phyloP scores from a whole-genome alignment of 2,113 vertebrate genomes.

The Romanogobio albipinnatus region DNA sequence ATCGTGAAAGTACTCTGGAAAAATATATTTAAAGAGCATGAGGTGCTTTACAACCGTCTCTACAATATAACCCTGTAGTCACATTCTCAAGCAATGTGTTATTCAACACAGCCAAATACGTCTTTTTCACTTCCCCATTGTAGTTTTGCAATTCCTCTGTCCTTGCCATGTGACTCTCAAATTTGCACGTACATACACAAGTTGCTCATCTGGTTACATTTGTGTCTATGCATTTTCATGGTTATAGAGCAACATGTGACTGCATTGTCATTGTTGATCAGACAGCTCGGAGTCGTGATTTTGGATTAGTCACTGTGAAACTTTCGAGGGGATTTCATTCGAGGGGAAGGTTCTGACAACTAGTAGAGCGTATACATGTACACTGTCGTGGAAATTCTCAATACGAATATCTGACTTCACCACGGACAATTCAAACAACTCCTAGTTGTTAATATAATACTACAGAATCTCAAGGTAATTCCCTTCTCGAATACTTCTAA shows the following conservation, averaged over 20 bases:
- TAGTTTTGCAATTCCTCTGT: slow-evolving; percentile 41
- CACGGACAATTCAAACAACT: too few relatives aligned
- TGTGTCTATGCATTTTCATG: slow-evolving; percentile 12
- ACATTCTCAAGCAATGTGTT: neutral
- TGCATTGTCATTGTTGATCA: slow-evolving; percentile 5
- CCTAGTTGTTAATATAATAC: too few relatives aligned
- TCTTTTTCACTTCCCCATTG: slow-evolving; percentile 50
- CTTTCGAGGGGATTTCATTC: slow-evolving; percentile 18
- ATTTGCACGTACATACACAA: neutral
- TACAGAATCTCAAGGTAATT: too few relatives aligned
- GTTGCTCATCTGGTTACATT: neutral
- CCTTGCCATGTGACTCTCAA: slow-evolving; percentile 40
- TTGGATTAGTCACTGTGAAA: slow-evolving; percentile 28
- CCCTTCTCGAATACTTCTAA: too few relatives aligned
- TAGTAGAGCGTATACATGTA: neutral
- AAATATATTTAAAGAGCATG: slow-evolving; percentile 1
- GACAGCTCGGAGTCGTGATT: neutral
- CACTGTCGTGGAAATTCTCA: neutral
- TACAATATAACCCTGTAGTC: neutral
- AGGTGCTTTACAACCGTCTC: neutral
- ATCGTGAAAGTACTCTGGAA: neutral
- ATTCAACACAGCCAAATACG: neutral
- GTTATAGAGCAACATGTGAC: neutral
- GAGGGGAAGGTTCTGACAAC: slow-evolving; percentile 23
- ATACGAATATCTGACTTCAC: too few relatives aligned